Base-by-base conservation (phyloP, 1,140 invertebrate genomes). In the Calliopsis andreniformis region DNA sequence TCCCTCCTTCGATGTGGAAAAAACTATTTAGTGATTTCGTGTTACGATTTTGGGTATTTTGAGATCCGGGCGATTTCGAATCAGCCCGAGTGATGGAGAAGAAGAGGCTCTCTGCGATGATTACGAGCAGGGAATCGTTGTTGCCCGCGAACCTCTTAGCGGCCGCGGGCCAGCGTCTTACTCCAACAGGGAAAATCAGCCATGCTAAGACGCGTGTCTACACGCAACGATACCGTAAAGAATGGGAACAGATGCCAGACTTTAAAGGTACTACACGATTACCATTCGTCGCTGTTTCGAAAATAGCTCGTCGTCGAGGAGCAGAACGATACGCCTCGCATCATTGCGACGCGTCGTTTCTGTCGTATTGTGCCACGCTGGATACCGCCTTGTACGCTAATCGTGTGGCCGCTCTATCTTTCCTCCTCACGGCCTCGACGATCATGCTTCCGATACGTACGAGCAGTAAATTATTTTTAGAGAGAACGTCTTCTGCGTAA, bases 161-260 rank as follows among this genome's bases (percentile, higher is more conserved):
- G 20, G 8, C 59, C 10, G 39, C 69, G 6, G 55, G 39, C 0
- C 78, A 83, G 51, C 76, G 88, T 30, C 84, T 90, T 18, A 92
- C 91, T 14, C 91, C 91, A 16, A 92, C 91, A 25, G 91, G 91
- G 0, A 92, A 92, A 91, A 90, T 92, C 64, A 92, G 91, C 72
- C 89, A 91, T 78, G 91, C 91, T 0, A 92, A 92, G 77, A 91
- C 91, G 5, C 87, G 91, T 0, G 91, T 92, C 47, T 94, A 94
- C 61, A 93, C 93, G 42, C 93, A 94, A 84, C 92, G 93, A 1
- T 94, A 94, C 80, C 87, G 93, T n/a, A 91, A 91, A 82, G 93
- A 93, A 72, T 94, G 93, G 93, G 93, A 94, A 83, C 85, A 90
- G 25, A 93, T 93, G 90, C 89, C 91, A 0, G 93, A 94, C 87